Percentiles rank a stretch among this genome's conserved stretches.
These are phyloP conservation scores for Oligia fasciuncula DNA, from an alignment of 2,888 invertebrate genomes.

Conservation along the genomic window DNA sequence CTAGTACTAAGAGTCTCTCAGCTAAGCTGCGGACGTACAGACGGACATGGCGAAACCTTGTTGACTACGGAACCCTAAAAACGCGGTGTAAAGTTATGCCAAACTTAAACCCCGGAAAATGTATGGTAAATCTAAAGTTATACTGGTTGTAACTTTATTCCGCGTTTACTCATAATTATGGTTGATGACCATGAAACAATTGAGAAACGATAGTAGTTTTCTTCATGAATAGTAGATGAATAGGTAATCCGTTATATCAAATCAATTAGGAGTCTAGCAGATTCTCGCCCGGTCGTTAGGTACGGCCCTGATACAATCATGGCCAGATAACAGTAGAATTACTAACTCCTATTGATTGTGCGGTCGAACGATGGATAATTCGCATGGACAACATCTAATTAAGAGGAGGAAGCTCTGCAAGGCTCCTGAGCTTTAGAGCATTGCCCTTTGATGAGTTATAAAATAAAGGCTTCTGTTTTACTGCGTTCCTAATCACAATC, in stretches of 20 bases:
- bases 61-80: not conserved
- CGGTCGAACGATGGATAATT: constrained; percentile 57
- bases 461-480: constrained; percentile 13
- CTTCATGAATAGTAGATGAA: not conserved
- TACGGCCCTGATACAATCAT: constrained; percentile 30
- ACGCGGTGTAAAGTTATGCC: not conserved
- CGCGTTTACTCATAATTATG: not conserved
- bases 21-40: no score
- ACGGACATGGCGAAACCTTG: no score
- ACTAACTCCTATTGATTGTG: constrained; percentile 40
- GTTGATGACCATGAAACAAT: not conserved
- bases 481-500: not conserved
- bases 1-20: no score
- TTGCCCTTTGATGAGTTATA: constrained; percentile 25
- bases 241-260: not conserved
- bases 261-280: constrained; percentile 19
- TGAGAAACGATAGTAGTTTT: not conserved
- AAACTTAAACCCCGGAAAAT: not conserved
- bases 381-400: constrained; percentile 55
- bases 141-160: not conserved
- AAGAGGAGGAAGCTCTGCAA: constrained; percentile 46
- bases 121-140: not conserved
- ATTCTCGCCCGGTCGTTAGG: constrained; percentile 4
- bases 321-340: constrained; percentile 44
- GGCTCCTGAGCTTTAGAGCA: constrained; percentile 26